A percentile compares a stretch with the other conserved stretches of the same genome.
phyloP scores from a whole-genome alignment of 2,888 invertebrate genomes.

The Melikaiella ostensackeni region DNA sequence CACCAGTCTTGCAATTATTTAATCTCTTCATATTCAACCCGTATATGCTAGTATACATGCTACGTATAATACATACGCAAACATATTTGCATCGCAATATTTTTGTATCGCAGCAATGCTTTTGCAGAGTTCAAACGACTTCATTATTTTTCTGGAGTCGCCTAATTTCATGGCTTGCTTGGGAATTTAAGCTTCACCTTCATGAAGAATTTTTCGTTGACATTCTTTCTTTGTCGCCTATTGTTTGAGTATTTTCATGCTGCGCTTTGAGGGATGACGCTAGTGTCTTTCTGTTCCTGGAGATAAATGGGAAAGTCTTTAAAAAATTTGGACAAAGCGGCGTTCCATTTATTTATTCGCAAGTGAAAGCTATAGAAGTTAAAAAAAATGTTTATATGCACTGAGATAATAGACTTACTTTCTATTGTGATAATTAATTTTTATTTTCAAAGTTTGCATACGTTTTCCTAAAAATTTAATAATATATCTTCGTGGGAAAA shows the following conservation, averaged over 20 bases:
- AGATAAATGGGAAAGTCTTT: neutral
- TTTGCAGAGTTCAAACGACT: neutral
- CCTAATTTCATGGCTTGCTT: conserved; percentile 3
- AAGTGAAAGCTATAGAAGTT: neutral
- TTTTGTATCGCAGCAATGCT: neutral
- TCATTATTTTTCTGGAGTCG: neutral
- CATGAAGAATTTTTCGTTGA: neutral
- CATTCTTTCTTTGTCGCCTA: conserved; percentile 1
- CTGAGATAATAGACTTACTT: neutral
- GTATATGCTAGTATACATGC: too few relatives aligned
- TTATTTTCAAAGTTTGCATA: neutral
- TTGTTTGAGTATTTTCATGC: neutral
- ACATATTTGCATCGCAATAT: neutral
- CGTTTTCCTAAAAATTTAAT: neutral
- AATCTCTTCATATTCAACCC: too few relatives aligned
- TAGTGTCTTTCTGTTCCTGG: neutral
- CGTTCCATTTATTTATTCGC: neutral
- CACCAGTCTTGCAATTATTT: too few relatives aligned
- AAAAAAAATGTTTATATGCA: neutral
- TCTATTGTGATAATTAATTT: neutral
- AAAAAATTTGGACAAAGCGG: neutral
- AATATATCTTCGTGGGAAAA: neutral
- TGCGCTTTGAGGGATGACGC: neutral
- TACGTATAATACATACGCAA: neutral
- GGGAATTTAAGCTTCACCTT: neutral